These are phyloP conservation scores for Chloroclystis v-ata DNA, from an alignment of 2,888 invertebrate genomes.

Conservation along the genomic window DNA sequence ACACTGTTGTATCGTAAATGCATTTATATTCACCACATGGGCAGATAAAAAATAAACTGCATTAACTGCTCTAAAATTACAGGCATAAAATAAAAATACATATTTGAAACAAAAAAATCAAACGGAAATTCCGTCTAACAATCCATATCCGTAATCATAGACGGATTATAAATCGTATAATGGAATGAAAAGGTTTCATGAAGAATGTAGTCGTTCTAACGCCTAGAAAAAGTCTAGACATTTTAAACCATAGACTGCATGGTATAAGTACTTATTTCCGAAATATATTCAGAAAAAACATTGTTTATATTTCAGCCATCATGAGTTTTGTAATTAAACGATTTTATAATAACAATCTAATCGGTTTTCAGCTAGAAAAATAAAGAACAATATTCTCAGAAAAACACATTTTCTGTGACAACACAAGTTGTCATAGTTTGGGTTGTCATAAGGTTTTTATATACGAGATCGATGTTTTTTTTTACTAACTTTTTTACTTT, in stretches of 20 bases:
- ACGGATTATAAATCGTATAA: not conserved
- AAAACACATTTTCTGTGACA: too few species aligned
- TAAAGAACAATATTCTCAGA: too few species aligned
- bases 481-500: too few species aligned
- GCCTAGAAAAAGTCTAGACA: too few species aligned
- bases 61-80: not conserved
- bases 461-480: too few species aligned
- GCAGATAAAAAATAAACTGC: conserved; percentile 28
- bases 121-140: not conserved
- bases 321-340: too few species aligned
- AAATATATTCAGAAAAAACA: too few species aligned
- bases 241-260: not conserved
- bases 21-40: conserved; percentile 50
- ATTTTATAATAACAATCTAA: too few species aligned
- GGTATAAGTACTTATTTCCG: not conserved
- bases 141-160: not conserved
- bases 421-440: too few species aligned
- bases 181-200: conserved; percentile 2
- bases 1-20: conserved; percentile 70
- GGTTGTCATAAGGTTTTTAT: too few species aligned
- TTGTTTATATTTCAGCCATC: too few species aligned
- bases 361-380: too few species aligned
- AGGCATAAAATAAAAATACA: conserved; percentile 2
- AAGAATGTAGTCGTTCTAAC: not conserved
- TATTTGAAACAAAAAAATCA: not conserved